Evolutionary conservation across 2,113 vertebrate species (phyloP).

Genomic region (Protomyctophum bolini): DNA sequence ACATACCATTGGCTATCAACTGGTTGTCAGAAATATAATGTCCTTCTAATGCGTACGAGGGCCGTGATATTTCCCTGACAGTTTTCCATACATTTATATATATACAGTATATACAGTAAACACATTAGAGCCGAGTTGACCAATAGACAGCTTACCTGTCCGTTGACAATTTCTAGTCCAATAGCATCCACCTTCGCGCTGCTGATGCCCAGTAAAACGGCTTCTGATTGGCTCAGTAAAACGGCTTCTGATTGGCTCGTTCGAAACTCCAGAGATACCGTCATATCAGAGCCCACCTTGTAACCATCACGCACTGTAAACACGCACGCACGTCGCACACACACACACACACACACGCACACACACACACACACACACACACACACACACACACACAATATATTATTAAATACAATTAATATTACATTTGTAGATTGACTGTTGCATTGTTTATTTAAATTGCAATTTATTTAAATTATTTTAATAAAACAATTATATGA

Average conservation of each 20-base stretch:
- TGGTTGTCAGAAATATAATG: no score
- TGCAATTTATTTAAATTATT: no score
- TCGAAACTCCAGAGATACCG: constrained; percentile 87
- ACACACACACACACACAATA: neutral
- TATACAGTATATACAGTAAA: neutral
- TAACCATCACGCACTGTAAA: constrained; percentile 87
- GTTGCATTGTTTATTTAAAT: no score
- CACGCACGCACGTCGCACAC: constrained; percentile 38
- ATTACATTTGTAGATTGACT: no score
- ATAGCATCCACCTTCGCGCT: constrained; percentile 92
- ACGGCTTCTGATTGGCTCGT: constrained; percentile 78
- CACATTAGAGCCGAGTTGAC: neutral
- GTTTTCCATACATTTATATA: no score
- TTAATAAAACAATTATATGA: no score
- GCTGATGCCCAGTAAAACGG: constrained; percentile 88
- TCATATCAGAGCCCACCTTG: constrained; percentile 89
- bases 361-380: neutral
- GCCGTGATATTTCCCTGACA: no score
- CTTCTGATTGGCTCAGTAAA: constrained; percentile 79
- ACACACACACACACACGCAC: constrained; percentile 14
- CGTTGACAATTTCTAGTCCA: constrained; percentile 89
- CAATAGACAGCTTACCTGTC: constrained; percentile 81
- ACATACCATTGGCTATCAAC: no score
- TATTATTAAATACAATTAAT: no score
- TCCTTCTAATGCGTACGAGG: no score